Conservation (phyloP, 1,140 invertebrate species). For the Pararge aegeria region DNA sequence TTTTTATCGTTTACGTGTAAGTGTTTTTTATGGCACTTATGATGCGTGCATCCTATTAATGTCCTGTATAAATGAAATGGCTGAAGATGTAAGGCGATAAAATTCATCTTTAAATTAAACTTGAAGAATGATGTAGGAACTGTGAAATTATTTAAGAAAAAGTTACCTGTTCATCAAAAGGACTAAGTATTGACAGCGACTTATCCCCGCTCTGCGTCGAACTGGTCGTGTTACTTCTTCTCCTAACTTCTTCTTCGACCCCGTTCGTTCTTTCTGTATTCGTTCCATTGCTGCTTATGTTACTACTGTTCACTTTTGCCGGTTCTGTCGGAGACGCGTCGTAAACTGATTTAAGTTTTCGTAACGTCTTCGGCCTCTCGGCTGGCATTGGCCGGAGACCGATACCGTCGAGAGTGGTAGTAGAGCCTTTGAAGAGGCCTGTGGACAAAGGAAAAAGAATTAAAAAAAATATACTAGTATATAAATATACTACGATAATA, state of each 20-base stretch:
- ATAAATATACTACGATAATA: not conserved
- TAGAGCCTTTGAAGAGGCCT: conserved; percentile 90
- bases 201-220: conserved; percentile 79
- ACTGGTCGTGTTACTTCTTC: conserved; percentile 64
- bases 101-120: no score
- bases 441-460: no score
- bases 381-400: conserved; percentile 81
- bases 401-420: conserved; percentile 81
- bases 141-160: not conserved
- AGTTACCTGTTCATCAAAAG: conserved; percentile 89
- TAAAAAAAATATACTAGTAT: not conserved
- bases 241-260: conserved; percentile 60
- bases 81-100: no score
- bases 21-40: no score
- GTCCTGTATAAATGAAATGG: no score
- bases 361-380: conserved; percentile 87
- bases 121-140: not conserved
- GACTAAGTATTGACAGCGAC: conserved; percentile 88
- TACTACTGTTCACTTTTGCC: conserved; percentile 59
- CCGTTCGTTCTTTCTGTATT: conserved; percentile 51
- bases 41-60: no score
- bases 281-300: conserved; percentile 68
- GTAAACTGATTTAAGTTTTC: conserved; percentile 84
- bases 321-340: conserved; percentile 76
- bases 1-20: no score